Percentiles rank a stretch among this genome's conserved stretches.
These are phyloP conservation scores for Stenurella melanura DNA, from an alignment of 2,888 invertebrate genomes.

Conservation along the genomic window DNA sequence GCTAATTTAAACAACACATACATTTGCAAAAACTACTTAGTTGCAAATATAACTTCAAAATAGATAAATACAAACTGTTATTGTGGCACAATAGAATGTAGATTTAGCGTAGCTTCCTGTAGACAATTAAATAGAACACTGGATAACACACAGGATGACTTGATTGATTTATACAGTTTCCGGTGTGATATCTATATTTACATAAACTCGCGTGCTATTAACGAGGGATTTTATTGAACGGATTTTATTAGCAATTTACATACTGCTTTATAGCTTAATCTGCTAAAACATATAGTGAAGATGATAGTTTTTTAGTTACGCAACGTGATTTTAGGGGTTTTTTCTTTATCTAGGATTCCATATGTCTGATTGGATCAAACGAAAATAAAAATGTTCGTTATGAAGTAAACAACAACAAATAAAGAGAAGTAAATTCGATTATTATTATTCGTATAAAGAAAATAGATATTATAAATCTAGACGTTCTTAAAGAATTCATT, in stretches of 20 bases:
- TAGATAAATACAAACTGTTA: slow-evolving; percentile 19
- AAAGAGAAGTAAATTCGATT: too few relatives aligned
- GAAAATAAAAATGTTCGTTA: too few relatives aligned
- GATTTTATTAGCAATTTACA: slow-evolving; percentile 16
- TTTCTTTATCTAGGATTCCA: too few relatives aligned
- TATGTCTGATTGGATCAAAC: too few relatives aligned
- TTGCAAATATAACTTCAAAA: slow-evolving; percentile 5
- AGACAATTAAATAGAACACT: slow-evolving; percentile 22
- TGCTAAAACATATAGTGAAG: too few relatives aligned
- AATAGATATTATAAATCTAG: too few relatives aligned
- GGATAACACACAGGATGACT: slow-evolving; percentile 25
- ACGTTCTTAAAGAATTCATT: too few relatives aligned
- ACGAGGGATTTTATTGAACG: slow-evolving; percentile 30
- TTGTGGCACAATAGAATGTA: slow-evolving; percentile 11
- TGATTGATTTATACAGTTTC: slow-evolving; percentile 39
- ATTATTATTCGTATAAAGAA: too few relatives aligned
- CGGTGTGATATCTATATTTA: slow-evolving; percentile 39
- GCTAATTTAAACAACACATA: background rate
- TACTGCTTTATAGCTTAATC: background rate
- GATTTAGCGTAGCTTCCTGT: slow-evolving; percentile 23
- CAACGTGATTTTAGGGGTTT: too few relatives aligned
- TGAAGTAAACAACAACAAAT: too few relatives aligned
- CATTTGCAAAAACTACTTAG: background rate
- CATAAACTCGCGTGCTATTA: slow-evolving; percentile 24
- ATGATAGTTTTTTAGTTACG: too few relatives aligned